Evolutionary conservation across 2,797 vertebrate genomes (phyloP), one percentile per base, ranked within the genome.

Genomic region (Scyliorhinus canicula): DNA sequence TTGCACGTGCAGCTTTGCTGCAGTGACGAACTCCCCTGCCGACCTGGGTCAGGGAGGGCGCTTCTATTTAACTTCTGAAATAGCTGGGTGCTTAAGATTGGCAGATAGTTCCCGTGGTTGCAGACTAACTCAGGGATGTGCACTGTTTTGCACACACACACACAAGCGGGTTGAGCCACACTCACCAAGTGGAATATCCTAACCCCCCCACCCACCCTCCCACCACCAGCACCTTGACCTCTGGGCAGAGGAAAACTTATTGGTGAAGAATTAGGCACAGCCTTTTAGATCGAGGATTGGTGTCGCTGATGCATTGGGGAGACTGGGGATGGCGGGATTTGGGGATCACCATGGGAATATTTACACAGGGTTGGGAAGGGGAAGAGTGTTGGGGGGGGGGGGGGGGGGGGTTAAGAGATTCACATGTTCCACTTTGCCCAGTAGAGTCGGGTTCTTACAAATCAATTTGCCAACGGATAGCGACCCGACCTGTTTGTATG

Each of bases 181-280:
- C 95, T 60, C 95, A 95, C 67, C 95, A 96, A 96, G 95, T 95
- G 95, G 96, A 96, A 96, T 96, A 95, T 71, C 26, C 19, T n/a
- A n/a, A 11, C 57, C 57, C 57, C 12, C 57, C 57, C 57, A 8
- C 57, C 57, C 57, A n/a, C n/a, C n/a, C n/a, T n/a, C n/a, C n/a
- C n/a, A n/a, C n/a, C n/a, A n/a, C n/a, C n/a, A n/a, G n/a, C n/a
- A n/a, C n/a, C n/a, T n/a, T 57, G 57, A 28, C 67, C 26, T 69
- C 26, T 24, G 71, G 11, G n/a, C 71, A n/a, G 31, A 12, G 71
- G 9, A 31, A 35, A 74, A 74, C 35, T 74, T 14, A 74, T 2
- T n/a, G 71, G 0, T 16, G 60, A 19, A 63, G 60, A 63, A 63
- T 19, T 14, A 63, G 16, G 8, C 57, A 57, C 7, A 57, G 8